phyloP scores from a whole-genome alignment of 2,797 vertebrate species.

The Lerista edwardsae region DNA sequence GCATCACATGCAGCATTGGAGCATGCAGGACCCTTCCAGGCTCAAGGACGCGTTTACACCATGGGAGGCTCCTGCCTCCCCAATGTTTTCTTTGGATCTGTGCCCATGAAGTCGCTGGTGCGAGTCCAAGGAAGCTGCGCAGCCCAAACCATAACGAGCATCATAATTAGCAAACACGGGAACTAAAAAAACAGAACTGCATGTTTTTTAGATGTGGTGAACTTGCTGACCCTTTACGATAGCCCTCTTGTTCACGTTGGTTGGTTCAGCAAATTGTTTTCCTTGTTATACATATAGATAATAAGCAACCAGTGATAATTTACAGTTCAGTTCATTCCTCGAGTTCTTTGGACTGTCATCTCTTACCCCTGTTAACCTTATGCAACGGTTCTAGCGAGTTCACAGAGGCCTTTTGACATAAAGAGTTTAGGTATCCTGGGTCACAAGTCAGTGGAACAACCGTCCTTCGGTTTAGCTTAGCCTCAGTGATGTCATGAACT shows the following conservation, averaged over 20 bases:
- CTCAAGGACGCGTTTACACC: too few relatives aligned
- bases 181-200: too few relatives aligned
- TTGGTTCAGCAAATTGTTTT: slow-evolving; percentile 59
- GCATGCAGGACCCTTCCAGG: too few relatives aligned
- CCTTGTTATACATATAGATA: slow-evolving; percentile 62
- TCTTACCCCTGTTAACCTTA: slow-evolving; percentile 47
- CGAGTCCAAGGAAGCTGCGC: too few relatives aligned
- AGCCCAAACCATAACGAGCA: too few relatives aligned
- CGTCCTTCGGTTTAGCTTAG: not conserved
- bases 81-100: too few relatives aligned
- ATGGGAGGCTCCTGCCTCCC: too few relatives aligned
- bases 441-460: not conserved
- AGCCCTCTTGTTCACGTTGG: slow-evolving; percentile 45
- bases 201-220: slow-evolving; percentile 38
- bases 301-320: slow-evolving; percentile 63
- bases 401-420: slow-evolving; percentile 44
- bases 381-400: not conserved
- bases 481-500: not conserved
- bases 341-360: slow-evolving; percentile 64
- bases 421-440: slow-evolving; percentile 47
- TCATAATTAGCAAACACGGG: too few relatives aligned
- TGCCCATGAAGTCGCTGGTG: too few relatives aligned
- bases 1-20: too few relatives aligned
- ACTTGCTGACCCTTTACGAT: slow-evolving; percentile 49
- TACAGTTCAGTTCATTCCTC: slow-evolving; percentile 53